Conservation (phyloP, 2,797 vertebrate species). For the Scomberomorus guttatus region DNA sequence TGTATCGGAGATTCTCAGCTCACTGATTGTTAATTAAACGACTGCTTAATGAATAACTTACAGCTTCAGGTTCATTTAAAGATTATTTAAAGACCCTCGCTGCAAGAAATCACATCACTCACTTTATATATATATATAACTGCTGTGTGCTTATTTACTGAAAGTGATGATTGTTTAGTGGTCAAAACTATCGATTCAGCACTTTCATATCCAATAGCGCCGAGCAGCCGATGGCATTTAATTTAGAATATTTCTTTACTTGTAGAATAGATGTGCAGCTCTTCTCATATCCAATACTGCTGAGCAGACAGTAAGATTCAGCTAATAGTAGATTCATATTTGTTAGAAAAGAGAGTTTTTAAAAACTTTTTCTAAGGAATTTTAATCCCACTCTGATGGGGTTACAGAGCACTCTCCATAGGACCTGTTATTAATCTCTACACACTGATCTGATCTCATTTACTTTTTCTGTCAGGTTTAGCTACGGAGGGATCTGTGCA, state of each 20-base stretch:
- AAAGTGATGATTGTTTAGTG: constrained; percentile 21
- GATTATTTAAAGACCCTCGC: constrained; percentile 14
- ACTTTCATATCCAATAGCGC: constrained; percentile 24
- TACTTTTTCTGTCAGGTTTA: not conserved
- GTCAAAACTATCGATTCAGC: constrained; percentile 38
- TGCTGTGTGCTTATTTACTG: constrained; percentile 29
- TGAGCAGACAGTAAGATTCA: not conserved
- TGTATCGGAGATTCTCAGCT: not conserved
- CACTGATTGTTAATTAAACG: constrained; percentile 14
- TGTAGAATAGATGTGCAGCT: not conserved
- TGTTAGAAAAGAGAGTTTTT: not conserved
- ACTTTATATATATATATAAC: not conserved
- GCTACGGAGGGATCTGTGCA: not conserved
- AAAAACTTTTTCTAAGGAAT: too few relatives aligned
- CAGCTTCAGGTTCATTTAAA: constrained; percentile 11
- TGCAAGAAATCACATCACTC: constrained; percentile 1
- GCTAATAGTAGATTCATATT: not conserved
- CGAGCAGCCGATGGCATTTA: constrained; percentile 11
- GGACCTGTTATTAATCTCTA: not conserved
- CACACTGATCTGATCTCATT: too few relatives aligned
- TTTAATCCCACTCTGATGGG: not conserved
- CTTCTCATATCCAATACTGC: constrained; percentile 4
- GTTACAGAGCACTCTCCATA: not conserved
- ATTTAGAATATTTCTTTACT: not conserved
- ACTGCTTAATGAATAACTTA: not conserved